phyloP scores from a whole-genome alignment of 2,888 invertebrate genomes.

The Flabesymbios commensalis region DNA sequence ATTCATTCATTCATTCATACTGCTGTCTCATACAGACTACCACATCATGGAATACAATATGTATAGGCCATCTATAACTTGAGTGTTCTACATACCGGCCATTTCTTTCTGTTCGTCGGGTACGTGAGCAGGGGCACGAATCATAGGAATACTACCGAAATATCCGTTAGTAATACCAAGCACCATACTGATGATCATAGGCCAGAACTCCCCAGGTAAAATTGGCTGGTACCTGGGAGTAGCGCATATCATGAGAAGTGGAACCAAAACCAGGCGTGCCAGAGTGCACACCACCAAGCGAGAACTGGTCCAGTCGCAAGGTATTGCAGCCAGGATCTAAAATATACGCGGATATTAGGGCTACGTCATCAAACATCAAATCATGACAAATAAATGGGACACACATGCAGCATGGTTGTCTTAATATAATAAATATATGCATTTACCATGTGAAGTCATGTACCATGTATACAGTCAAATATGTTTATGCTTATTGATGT shows the following conservation, averaged over 20 bases:
- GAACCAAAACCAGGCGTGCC: constrained; percentile 76
- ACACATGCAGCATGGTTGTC: background rate
- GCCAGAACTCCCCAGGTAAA: constrained; percentile 69
- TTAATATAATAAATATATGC: background rate
- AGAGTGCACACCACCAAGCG: constrained; percentile 78
- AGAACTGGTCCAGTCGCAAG: constrained; percentile 81
- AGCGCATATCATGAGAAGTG: constrained; percentile 80
- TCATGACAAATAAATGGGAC: background rate
- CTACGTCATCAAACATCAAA: background rate
- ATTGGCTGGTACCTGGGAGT: constrained; percentile 77
- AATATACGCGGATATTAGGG: background rate
- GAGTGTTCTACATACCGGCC: constrained; percentile 68
- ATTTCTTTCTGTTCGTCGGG: constrained; percentile 84
- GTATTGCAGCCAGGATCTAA: constrained; percentile 77
- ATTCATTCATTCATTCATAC: no score
- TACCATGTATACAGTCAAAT: no score
- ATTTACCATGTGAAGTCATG: background rate
- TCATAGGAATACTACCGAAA: constrained; percentile 90
- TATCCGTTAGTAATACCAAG: constrained; percentile 85
- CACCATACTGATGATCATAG: constrained; percentile 71
- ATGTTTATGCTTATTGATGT: no score
- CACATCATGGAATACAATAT: no score
- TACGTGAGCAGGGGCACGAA: constrained; percentile 84
- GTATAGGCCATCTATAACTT: no score
- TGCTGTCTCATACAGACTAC: no score